These are phyloP conservation scores for Athene cunicularia DNA, from an alignment of 2,113 vertebrate species.

Conservation along the genomic window DNA sequence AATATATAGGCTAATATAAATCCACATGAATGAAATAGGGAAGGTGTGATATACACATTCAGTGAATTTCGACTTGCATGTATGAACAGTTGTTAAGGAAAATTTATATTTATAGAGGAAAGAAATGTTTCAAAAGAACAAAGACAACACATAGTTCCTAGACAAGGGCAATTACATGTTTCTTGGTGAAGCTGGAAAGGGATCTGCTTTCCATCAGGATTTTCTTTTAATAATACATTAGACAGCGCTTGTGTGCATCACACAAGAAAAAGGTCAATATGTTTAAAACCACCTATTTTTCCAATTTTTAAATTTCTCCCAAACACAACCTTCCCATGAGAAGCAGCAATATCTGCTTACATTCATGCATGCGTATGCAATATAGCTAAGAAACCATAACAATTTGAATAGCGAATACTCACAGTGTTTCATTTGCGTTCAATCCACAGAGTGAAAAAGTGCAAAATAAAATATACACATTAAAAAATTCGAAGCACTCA, in stretches of 20 bases:
- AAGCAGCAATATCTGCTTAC: not conserved
- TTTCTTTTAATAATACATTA: not conserved
- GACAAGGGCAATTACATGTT: not conserved
- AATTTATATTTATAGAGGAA: not conserved
- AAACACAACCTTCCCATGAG: not conserved
- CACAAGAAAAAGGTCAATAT: not conserved
- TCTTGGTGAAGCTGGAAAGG: slow-evolving; percentile 17
- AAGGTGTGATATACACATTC: not conserved
- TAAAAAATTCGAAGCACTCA: not conserved
- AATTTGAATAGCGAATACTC: slow-evolving; percentile 50
- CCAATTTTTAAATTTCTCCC: not conserved
- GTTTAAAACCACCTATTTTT: not conserved
- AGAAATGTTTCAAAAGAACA: not conserved
- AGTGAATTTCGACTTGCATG: not conserved
- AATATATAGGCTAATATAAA: not conserved
- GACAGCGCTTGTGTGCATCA: not conserved
- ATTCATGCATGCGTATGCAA: not conserved
- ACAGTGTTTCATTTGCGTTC: slow-evolving; percentile 17
- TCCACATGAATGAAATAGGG: not conserved
- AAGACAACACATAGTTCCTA: not conserved
- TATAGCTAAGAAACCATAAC: not conserved
- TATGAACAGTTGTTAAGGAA: not conserved
- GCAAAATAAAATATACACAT: not conserved
- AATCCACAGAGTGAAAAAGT: not conserved
- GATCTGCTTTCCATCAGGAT: slow-evolving; percentile 30